Evolutionary conservation across 2,113 vertebrate genomes (phyloP), one percentile per base, ranked within the genome.

Genomic region (Tenrec ecaudatus): DNA sequence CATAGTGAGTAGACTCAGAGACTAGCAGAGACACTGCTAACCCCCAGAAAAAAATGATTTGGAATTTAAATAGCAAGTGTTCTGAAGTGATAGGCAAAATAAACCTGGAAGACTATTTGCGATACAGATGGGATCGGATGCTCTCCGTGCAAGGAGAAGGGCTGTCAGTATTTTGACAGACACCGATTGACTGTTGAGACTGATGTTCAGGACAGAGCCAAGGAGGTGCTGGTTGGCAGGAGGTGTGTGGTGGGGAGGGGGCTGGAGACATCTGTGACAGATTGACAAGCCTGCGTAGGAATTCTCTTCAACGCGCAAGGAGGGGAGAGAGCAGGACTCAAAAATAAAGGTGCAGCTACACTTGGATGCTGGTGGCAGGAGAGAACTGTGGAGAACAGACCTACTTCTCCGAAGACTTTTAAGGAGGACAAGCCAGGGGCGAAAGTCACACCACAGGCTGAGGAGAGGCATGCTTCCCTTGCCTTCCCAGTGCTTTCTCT

Each of bases 1-100:
- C 31, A 33, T 69, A 93, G 92, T 81, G 68, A 95, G 73, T 86
- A 96, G 95, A 95, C 93, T 96, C 93, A 47, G 76, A 94, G 95
- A 96, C 96, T 96, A 97, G 95, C 93, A 95, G 92, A 96, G 96
- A 94, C 92, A 95, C 95, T 95, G 92, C 94, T 96, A 97, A 88
- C 66, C 84, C 92, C 88, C 89, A 79, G 77, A 95, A 96, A 97
- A 96, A 97, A 97, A 96, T 87, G 5, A 92, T 92, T 97, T 97
- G 64, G 95, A 97, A 97, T 97, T 97, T 97, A 97, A 97, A 95
- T 17, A 96, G 90, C 36, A 53, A 90, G 71, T 94, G 88, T 80
- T 77, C 69, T 66, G 90, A 96, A 95, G 96, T 69, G 91, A 97
- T 85, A 96, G 90, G 92, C 33, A 90, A 98, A 98, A 96, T 96